Evolutionary conservation across 2,113 vertebrate species (phyloP).

Genomic region (Cinclus cinclus): DNA sequence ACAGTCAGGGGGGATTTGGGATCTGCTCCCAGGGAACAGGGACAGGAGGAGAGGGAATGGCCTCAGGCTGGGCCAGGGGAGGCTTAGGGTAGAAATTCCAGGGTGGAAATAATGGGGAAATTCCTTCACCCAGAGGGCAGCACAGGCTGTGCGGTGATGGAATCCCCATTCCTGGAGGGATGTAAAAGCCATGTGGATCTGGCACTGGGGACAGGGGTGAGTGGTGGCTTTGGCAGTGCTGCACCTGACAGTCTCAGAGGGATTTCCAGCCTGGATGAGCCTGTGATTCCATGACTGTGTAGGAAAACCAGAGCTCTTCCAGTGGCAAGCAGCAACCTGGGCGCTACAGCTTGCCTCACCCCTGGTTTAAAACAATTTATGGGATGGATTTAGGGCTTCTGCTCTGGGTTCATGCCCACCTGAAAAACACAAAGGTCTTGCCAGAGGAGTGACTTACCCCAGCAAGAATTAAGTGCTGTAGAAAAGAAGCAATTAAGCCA

Average conservation of each 20-base stretch:
- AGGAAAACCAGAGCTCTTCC: neutral
- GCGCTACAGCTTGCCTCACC: neutral
- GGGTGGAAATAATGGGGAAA: neutral
- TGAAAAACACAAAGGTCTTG: neutral
- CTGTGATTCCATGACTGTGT: neutral
- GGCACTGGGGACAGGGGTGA: neutral
- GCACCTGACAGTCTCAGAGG: neutral
- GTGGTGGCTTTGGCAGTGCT: neutral
- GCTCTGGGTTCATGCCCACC: neutral
- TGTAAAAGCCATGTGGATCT: neutral
- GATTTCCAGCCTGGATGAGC: neutral
- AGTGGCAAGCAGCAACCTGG: accelerated
- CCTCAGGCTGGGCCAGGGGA: neutral
- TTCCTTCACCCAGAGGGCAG: neutral
- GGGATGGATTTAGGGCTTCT: neutral
- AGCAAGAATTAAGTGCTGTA: neutral
- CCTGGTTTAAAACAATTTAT: neutral
- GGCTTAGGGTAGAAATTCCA: accelerated
- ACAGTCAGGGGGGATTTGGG: neutral
- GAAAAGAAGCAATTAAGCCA: constrained; percentile 10
- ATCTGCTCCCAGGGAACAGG: neutral
- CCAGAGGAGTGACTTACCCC: neutral
- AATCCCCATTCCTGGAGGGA: neutral
- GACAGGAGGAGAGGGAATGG: neutral
- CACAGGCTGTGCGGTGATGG: neutral